These are phyloP conservation scores for Gymnodraco acuticeps DNA, from an alignment of 2,797 vertebrate genomes.

Conservation along the genomic window DNA sequence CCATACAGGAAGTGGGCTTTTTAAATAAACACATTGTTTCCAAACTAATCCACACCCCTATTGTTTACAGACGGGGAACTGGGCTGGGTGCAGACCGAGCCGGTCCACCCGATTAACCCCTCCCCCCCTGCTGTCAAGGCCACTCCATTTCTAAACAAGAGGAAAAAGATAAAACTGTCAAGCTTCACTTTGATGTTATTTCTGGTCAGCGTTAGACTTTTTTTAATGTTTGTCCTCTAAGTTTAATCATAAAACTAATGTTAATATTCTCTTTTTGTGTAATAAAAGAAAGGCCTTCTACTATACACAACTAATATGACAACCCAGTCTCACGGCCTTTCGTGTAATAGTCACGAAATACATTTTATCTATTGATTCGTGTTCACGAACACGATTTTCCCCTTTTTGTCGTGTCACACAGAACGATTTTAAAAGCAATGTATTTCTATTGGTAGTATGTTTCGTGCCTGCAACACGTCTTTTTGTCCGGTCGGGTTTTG, in stretches of 20 bases:
- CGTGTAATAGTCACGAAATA: too few relatives aligned
- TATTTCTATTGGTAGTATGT: too few relatives aligned
- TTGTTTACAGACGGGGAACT: conserved; percentile 87
- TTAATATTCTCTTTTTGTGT: background rate
- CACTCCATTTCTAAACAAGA: conserved; percentile 70
- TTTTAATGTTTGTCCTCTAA: conserved; percentile 2
- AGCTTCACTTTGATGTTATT: conserved; percentile 65
- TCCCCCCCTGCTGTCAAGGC: conserved; percentile 70
- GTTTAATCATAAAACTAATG: background rate
- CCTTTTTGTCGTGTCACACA: too few relatives aligned
- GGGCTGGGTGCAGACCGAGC: conserved; percentile 76
- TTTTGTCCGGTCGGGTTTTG: too few relatives aligned
- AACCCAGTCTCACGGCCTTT: too few relatives aligned
- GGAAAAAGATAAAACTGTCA: conserved; percentile 63
- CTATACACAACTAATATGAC: background rate
- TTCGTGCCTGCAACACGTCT: too few relatives aligned
- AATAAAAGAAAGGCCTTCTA: background rate
- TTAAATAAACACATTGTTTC: conserved; percentile 92
- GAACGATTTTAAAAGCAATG: too few relatives aligned
- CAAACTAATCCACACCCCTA: conserved; percentile 88
- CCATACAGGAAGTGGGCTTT: conserved; percentile 86
- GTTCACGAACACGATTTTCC: too few relatives aligned
- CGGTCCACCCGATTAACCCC: conserved; percentile 70
- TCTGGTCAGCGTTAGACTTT: conserved; percentile 41
- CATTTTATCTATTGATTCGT: too few relatives aligned